A percentile compares a stretch with the other conserved stretches of the same genome.
phyloP scores from a whole-genome alignment of 2,888 invertebrate genomes.

The Chrysolina oricalcia region DNA sequence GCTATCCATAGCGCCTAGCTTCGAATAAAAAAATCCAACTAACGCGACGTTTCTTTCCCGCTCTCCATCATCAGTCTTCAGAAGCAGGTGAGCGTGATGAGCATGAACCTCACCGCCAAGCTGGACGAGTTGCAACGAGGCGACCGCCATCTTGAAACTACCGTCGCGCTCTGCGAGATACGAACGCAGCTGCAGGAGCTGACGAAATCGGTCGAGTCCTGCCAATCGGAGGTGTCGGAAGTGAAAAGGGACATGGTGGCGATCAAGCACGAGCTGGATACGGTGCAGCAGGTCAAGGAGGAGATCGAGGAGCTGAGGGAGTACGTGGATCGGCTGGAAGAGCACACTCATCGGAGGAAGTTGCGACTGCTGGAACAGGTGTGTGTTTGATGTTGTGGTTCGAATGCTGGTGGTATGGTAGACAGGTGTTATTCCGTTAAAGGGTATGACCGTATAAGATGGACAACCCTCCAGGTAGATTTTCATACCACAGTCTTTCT shows the following conservation, averaged over 20 bases:
- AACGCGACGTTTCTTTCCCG: conserved; percentile 30
- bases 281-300: conserved; percentile 95
- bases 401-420: not conserved
- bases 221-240: conserved; percentile 94
- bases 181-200: conserved; percentile 93
- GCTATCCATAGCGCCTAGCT: conserved; percentile 8
- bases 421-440: not conserved
- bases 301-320: conserved; percentile 94
- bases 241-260: conserved; percentile 96
- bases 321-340: conserved; percentile 93
- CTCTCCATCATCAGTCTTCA: conserved; percentile 81
- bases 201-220: conserved; percentile 95
- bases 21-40: conserved; percentile 59
- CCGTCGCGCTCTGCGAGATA: conserved; percentile 94
- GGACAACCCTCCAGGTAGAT: no score
- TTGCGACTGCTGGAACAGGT: conserved; percentile 94
- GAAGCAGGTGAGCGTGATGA: conserved; percentile 98
- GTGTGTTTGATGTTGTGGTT: conserved; percentile 67
- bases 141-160: conserved; percentile 93
- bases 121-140: conserved; percentile 92
- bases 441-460: no score
- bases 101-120: conserved; percentile 95
- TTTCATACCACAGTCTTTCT: no score
- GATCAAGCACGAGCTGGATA: conserved; percentile 94
- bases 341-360: conserved; percentile 92